Conservation (phyloP, 2,888 invertebrate species). For the Pristionchus fissidentatus region DNA sequence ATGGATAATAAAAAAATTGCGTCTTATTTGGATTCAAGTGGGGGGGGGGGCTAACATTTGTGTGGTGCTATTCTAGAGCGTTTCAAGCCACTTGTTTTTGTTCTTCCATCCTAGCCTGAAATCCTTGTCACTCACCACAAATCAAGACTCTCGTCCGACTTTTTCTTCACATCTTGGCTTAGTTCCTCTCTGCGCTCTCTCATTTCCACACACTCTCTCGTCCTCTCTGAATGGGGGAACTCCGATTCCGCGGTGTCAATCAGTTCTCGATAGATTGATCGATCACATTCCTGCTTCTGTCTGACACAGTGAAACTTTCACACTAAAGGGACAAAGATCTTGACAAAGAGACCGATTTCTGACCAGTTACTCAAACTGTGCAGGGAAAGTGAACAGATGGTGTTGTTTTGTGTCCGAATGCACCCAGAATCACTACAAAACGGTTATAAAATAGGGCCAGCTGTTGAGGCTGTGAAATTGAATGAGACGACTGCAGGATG, state of each 20-base stretch:
- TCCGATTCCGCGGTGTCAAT: not conserved
- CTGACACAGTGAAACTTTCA: not conserved
- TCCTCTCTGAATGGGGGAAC: not conserved
- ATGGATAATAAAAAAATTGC: too few species aligned
- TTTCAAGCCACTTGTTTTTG: conserved; percentile 29
- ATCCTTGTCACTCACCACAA: conserved; percentile 6
- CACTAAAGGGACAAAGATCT: not conserved
- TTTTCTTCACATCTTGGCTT: not conserved
- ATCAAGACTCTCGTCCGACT: conserved; percentile 8
- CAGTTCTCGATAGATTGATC: not conserved
- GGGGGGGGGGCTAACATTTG: too few species aligned
- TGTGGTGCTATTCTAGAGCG: not conserved
- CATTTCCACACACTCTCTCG: not conserved
- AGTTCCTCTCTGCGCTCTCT: not conserved
- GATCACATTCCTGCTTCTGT: not conserved
- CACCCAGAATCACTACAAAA: not conserved
- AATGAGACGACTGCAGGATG: too few species aligned
- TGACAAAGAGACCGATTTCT: not conserved
- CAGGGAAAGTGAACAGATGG: not conserved
- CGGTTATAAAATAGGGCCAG: conserved; percentile 17
- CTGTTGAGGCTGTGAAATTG: too few species aligned
- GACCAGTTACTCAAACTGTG: too few species aligned
- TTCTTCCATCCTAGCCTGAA: not conserved
- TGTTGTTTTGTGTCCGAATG: not conserved
- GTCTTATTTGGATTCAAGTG: too few species aligned